Evolutionary conservation across 2,797 vertebrate species (phyloP).

Genomic region (Schizothorax lantsangensis): DNA sequence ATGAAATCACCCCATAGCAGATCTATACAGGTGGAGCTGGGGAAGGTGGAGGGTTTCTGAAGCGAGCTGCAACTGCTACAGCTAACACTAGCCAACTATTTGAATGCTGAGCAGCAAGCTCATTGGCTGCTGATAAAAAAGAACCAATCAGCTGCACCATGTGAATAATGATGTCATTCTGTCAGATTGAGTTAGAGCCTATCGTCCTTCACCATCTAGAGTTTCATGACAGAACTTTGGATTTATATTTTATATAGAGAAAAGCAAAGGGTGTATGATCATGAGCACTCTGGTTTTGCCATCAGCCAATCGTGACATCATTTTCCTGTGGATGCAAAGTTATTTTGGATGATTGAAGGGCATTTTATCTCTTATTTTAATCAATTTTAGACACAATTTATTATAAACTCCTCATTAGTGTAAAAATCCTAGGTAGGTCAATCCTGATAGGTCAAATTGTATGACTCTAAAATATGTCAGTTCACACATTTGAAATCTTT

Average conservation of each 20-base stretch:
- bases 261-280: background rate
- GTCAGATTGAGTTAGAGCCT: too few species aligned
- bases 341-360: background rate
- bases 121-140: too few species aligned
- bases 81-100: too few species aligned
- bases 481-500: slow-evolving; percentile 20
- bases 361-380: too few species aligned
- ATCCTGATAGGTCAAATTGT: background rate
- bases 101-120: too few species aligned
- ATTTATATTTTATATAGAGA: background rate
- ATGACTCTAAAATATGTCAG: background rate
- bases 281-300: background rate
- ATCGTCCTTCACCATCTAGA: too few species aligned
- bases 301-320: background rate
- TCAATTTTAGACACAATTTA: background rate
- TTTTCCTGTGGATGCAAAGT: background rate
- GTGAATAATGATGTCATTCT: too few species aligned
- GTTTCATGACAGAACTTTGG: too few species aligned
- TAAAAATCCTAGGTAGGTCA: background rate
- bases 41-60: background rate
- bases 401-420: background rate
- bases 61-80: background rate
- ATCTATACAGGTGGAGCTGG: background rate
- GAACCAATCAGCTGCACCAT: too few species aligned
- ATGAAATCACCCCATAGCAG: background rate